phyloP scores from a whole-genome alignment of 1,140 invertebrate genomes.

The Belonocnema kinseyi region DNA sequence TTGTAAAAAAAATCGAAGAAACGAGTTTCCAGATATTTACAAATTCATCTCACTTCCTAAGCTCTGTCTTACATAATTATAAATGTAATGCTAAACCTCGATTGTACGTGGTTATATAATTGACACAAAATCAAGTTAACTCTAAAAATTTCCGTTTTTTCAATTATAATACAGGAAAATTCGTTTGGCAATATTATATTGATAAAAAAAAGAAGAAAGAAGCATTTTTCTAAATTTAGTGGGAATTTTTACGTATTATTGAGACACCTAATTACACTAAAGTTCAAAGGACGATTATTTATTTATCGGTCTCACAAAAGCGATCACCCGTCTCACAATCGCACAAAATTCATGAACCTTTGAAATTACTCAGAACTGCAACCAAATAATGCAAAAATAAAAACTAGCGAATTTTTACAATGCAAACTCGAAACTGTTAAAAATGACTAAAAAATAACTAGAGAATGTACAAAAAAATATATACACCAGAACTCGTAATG shows the following conservation, averaged over 20 bases:
- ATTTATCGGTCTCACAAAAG: no score
- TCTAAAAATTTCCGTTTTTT: background rate
- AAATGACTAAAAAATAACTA: conserved; percentile 5
- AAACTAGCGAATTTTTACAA: background rate
- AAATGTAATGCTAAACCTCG: conserved; percentile 4
- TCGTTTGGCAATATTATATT: conserved; percentile 2
- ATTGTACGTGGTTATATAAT: conserved; percentile 22
- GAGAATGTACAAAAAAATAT: conserved; percentile 28
- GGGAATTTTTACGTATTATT: no score
- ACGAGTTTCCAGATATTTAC: conserved; percentile 15
- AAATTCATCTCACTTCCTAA: background rate
- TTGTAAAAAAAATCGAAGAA: background rate
- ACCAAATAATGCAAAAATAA: background rate
- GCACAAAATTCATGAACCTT: background rate
- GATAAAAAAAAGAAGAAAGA: background rate
- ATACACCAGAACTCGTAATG: background rate
- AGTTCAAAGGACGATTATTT: no score
- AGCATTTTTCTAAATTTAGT: background rate
- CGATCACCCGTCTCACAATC: no score
- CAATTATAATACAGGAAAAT: conserved; percentile 16
- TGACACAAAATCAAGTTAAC: conserved; percentile 24
- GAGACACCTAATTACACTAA: no score
- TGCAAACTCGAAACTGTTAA: background rate
- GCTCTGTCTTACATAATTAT: background rate
- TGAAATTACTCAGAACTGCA: background rate